phyloP scores from a whole-genome alignment of 1,140 invertebrate species.

The Metaphire vulgaris region DNA sequence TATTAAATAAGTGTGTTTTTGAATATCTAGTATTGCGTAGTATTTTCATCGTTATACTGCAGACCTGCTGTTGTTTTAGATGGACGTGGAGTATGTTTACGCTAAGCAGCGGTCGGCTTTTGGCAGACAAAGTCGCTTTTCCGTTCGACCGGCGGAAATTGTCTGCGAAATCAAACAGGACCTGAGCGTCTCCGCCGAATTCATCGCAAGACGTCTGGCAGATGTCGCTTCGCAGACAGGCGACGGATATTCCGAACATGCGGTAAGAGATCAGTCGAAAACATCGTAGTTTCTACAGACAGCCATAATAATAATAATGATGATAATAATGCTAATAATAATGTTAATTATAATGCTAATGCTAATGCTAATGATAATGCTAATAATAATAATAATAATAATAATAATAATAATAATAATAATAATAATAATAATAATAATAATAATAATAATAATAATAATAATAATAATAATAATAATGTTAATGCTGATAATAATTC shows the following conservation, averaged over 20 bases:
- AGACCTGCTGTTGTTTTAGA: too few relatives aligned
- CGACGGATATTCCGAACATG: constrained; percentile 54
- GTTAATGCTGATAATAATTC: neutral
- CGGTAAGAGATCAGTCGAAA: constrained; percentile 39
- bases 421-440: neutral
- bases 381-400: too few relatives aligned
- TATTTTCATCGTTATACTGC: too few relatives aligned
- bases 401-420: neutral
- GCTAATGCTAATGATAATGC: too few relatives aligned
- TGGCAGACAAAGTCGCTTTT: constrained; percentile 58
- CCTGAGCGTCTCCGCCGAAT: constrained; percentile 61
- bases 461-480: too few relatives aligned
- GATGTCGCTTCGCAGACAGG: constrained; percentile 51
- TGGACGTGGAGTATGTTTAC: constrained; percentile 54
- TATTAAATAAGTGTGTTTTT: too few relatives aligned
- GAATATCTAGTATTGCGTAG: too few relatives aligned
- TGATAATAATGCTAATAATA: too few relatives aligned
- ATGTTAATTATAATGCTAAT: too few relatives aligned
- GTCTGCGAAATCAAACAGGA: constrained; percentile 68
- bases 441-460: neutral
- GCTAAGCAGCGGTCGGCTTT: constrained; percentile 53
- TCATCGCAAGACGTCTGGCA: constrained; percentile 60
- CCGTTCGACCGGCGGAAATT: constrained; percentile 65
- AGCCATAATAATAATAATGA: too few relatives aligned
- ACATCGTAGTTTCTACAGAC: neutral